Conservation (phyloP, 2,797 vertebrate genomes). For the Acipenser transmontanus region DNA sequence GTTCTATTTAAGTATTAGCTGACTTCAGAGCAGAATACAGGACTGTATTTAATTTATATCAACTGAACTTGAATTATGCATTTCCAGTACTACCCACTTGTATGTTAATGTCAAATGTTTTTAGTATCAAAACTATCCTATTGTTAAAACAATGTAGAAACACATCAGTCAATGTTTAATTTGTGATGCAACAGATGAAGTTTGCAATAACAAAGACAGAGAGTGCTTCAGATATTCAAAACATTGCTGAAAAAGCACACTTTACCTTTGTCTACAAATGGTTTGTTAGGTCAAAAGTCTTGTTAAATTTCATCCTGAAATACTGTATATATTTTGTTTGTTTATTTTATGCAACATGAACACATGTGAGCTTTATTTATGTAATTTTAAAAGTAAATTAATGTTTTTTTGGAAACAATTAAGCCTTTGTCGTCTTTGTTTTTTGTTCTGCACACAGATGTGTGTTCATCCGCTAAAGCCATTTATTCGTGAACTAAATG, state of each 20-base stretch:
- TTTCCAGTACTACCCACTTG: no score
- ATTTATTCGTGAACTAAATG: neutral
- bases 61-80: no score
- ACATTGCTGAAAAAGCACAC: conserved; percentile 19
- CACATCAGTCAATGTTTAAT: no score
- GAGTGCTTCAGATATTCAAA: conserved; percentile 34
- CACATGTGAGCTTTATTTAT: conserved; percentile 70
- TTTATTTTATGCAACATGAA: conserved; percentile 53
- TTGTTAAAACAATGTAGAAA: no score
- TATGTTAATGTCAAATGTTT: no score
- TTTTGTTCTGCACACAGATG: neutral
- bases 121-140: no score
- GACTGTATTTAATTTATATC: no score
- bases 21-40: no score
- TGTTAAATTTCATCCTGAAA: neutral
- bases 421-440: neutral
- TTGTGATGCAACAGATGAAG: neutral
- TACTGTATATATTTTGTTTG: conserved; percentile 51
- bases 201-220: conserved; percentile 20
- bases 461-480: neutral
- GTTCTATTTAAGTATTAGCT: no score
- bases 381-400: conserved; percentile 77
- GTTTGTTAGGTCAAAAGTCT: no score
- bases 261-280: neutral
- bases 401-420: conserved; percentile 16